phyloP scores from a whole-genome alignment of 2,888 invertebrate species.

The Cistogaster globosa region DNA sequence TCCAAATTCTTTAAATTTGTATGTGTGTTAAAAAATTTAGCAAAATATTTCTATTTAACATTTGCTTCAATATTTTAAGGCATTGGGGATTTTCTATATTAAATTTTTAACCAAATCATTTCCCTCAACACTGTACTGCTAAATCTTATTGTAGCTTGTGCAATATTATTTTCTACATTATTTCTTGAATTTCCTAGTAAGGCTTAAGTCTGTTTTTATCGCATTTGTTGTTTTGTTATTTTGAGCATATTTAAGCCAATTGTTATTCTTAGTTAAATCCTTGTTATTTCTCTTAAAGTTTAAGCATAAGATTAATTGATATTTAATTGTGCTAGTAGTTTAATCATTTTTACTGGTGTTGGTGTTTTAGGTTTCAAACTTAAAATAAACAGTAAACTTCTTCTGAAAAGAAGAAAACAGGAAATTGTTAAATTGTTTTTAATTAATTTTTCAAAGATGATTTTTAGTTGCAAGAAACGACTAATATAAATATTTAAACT shows the following conservation, averaged over 20 bases:
- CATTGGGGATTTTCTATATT: too few relatives aligned
- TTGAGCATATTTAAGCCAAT: conserved; percentile 42
- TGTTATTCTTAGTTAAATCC: conserved; percentile 41
- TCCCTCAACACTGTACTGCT: too few relatives aligned
- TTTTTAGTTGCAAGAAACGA: too few relatives aligned
- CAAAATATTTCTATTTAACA: conserved; percentile 26
- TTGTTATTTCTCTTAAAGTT: background rate
- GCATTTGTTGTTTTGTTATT: conserved; percentile 19
- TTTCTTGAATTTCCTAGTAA: conserved; percentile 9
- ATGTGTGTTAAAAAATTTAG: background rate
- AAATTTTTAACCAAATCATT: background rate
- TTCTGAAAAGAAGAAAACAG: too few relatives aligned
- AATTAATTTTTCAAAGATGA: too few relatives aligned
- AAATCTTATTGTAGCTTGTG: too few relatives aligned
- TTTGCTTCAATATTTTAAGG: background rate
- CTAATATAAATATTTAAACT: too few relatives aligned
- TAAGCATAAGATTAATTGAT: conserved; percentile 34
- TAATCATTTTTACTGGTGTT: conserved; percentile 1
- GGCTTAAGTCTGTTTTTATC: conserved; percentile 37
- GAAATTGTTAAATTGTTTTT: too few relatives aligned
- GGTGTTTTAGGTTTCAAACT: too few relatives aligned
- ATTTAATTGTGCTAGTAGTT: conserved; percentile 44
- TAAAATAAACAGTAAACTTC: too few relatives aligned
- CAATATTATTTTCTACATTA: conserved; percentile 1
- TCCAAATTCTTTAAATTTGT: too few relatives aligned